Conservation (phyloP, 2,888 invertebrate species). For the Lacanobia wlatinum region DNA sequence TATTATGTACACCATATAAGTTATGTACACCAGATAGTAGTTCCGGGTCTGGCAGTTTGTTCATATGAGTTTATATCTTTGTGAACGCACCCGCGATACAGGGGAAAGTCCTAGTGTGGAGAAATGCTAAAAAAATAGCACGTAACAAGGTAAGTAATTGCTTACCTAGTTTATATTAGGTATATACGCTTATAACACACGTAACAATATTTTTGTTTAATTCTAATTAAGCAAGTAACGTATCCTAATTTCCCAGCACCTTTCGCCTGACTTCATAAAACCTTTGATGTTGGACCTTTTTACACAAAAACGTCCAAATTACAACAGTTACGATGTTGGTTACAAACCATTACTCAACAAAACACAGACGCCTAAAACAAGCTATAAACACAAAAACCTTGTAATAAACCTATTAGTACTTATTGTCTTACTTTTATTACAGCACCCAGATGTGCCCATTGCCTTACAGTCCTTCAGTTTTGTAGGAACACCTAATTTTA, state of each 20-base stretch:
- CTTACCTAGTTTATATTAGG: too few relatives aligned
- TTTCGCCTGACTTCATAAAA: constrained; percentile 30
- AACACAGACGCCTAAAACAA: constrained; percentile 36
- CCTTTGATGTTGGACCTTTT: constrained; percentile 20
- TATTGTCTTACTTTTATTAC: constrained; percentile 59
- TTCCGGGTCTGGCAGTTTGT: too few relatives aligned
- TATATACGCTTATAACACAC: too few relatives aligned
- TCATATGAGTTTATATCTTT: too few relatives aligned
- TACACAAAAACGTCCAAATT: constrained; percentile 27
- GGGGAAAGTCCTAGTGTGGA: too few relatives aligned
- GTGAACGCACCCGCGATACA: too few relatives aligned
- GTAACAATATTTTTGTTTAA: constrained; percentile 8
- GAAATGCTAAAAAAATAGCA: too few relatives aligned
- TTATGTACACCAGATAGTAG: too few relatives aligned
- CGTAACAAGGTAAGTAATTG: too few relatives aligned
- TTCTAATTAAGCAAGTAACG: constrained; percentile 3
- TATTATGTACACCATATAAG: too few relatives aligned
- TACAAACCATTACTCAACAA: constrained; percentile 37
- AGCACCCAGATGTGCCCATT: constrained; percentile 59
- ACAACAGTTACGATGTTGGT: constrained; percentile 19
- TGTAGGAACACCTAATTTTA: constrained; percentile 24
- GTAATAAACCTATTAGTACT: constrained; percentile 64
- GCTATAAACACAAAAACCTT: constrained; percentile 45
- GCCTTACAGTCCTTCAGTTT: constrained; percentile 40
- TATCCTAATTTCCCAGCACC: background rate